A percentile compares a stretch with the other conserved stretches of the same genome.
Evolutionary conservation across 2,113 vertebrate species (phyloP).

Genomic region (Microcebus murinus): DNA sequence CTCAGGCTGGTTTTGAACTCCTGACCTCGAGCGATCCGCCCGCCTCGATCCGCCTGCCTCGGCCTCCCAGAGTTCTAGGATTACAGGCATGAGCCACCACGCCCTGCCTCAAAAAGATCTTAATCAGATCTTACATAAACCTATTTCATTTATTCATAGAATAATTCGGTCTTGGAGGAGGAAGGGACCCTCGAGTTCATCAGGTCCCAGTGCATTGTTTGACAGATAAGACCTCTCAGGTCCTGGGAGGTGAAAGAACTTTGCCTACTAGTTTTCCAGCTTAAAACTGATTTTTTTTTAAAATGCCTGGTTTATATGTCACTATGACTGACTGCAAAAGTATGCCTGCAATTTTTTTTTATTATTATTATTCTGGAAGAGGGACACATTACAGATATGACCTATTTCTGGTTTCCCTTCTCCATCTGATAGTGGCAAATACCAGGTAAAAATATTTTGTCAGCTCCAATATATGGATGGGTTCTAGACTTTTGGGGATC

Average conservation of each 20-base stretch:
- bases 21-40: too few species aligned
- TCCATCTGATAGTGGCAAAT: background rate
- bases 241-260: background rate
- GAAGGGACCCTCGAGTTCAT: background rate
- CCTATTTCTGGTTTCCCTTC: constrained; percentile 14
- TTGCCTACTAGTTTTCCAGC: background rate
- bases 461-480: background rate
- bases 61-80: too few species aligned
- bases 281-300: background rate
- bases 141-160: background rate
- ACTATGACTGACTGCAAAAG: background rate
- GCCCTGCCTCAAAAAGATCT: background rate
- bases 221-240: background rate
- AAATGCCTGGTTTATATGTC: background rate
- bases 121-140: background rate
- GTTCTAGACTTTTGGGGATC: background rate
- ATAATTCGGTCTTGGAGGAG: background rate
- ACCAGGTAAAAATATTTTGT: constrained; percentile 31
- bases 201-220: background rate
- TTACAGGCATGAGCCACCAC: too few species aligned
- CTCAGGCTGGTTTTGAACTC: too few species aligned
- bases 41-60: too few species aligned
- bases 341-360: background rate
- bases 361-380: background rate
- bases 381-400: background rate